These are phyloP conservation scores for Perizoma affinitatum DNA, from an alignment of 2,888 invertebrate genomes.

Conservation along the genomic window DNA sequence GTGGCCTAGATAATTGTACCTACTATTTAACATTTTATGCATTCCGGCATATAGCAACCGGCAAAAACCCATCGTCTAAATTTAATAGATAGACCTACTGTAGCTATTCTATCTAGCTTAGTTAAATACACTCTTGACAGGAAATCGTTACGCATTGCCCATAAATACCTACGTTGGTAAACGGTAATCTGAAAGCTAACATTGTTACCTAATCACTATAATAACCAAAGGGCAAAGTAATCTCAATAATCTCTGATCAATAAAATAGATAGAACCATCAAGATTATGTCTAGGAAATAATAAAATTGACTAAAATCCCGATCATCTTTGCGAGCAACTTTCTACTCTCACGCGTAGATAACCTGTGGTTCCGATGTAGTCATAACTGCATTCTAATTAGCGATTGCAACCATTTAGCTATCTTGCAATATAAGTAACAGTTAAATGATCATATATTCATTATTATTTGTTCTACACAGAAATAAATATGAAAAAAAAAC, in stretches of 20 bases:
- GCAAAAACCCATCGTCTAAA: no score
- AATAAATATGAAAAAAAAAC: no score
- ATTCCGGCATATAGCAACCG: no score
- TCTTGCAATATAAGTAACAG: no score
- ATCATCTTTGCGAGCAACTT: slow-evolving; percentile 23
- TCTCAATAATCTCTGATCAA: slow-evolving; percentile 3
- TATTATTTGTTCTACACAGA: no score
- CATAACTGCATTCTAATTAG: slow-evolving; percentile 15
- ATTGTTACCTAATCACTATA: slow-evolving; percentile 9
- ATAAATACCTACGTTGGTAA: neutral
- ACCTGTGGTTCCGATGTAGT: neutral
- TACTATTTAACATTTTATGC: no score
- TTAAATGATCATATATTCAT: no score
- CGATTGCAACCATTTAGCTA: neutral
- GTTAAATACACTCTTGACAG: neutral
- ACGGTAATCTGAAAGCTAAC: no score
- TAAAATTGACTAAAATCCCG: slow-evolving; percentile 26
- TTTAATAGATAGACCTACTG: no score
- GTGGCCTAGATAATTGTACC: no score
- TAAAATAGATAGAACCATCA: slow-evolving; percentile 19
- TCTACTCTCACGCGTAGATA: slow-evolving; percentile 22
- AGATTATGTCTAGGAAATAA: slow-evolving; percentile 26
- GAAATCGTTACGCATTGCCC: neutral
- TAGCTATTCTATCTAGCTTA: no score
- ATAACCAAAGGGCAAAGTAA: slow-evolving; percentile 16